phyloP scores from a whole-genome alignment of 1,140 invertebrate genomes.

The Pemphigus obesinymphae region DNA sequence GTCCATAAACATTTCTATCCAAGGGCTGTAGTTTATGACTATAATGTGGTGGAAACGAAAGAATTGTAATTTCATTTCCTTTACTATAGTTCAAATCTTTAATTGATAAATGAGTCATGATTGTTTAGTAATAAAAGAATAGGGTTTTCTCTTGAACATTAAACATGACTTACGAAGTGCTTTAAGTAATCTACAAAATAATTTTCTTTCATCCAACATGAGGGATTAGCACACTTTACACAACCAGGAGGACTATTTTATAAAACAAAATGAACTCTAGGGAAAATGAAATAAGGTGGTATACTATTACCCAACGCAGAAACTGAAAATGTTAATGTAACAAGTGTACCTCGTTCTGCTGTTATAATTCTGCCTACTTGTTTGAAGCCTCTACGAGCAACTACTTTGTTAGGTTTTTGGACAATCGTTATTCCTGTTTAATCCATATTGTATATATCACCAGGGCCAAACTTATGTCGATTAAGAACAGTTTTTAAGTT shows the following conservation, averaged over 20 bases:
- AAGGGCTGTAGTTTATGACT: neutral
- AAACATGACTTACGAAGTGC: constrained; percentile 33
- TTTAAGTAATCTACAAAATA: constrained; percentile 45
- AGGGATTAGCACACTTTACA: constrained; percentile 49
- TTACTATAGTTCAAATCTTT: neutral
- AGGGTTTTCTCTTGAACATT: neutral
- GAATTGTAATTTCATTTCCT: neutral
- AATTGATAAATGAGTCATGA: constrained; percentile 43
- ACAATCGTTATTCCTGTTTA: constrained; percentile 54
- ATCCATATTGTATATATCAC: constrained; percentile 52
- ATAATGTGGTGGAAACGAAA: neutral
- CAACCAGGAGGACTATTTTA: constrained; percentile 51
- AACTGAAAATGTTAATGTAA: constrained; percentile 50
- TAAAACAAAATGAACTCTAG: constrained; percentile 51
- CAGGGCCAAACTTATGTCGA: constrained; percentile 48
- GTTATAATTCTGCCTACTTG: constrained; percentile 53
- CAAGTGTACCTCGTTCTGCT: constrained; percentile 51
- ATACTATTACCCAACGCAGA: constrained; percentile 49
- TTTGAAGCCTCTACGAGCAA: constrained; percentile 50
- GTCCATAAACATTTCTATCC: constrained; percentile 9
- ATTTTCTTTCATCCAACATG: constrained; percentile 52
- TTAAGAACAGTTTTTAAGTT: too few relatives aligned
- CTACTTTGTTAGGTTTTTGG: constrained; percentile 49
- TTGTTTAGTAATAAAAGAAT: constrained; percentile 42
- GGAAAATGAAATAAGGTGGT: constrained; percentile 52